Evolutionary conservation across 30 jellyfish, hydroid and myxozoan species (phyloP), one percentile per base, ranked within the genome.

Genomic region (Turritopsis rubra): DNA sequence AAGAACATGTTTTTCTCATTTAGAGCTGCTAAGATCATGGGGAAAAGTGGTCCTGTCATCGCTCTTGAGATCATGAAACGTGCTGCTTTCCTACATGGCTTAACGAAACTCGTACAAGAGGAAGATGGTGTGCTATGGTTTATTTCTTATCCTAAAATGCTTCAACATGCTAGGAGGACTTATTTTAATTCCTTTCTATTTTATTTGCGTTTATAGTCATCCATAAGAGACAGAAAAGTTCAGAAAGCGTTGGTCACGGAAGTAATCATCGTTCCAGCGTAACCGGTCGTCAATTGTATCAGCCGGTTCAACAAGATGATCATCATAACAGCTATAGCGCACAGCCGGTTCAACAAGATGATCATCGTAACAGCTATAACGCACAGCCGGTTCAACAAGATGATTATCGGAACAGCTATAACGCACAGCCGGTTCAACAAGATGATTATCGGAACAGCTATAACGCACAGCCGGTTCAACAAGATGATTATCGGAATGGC

Each of bases 11-110:
- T 41, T 8, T 53, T 81, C 1, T 81, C 9, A 31, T 66, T 19
- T 85, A 92, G 98, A 26, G 98, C 98, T 73, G 98, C 98, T 0
- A 82, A 83, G n/a, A 71, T 81, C 53, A 93, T 93, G 98, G 96
- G 96, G 29, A 84, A 88, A 85, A 75, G 97, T 73, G 96, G 96
- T 8, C 79, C 96, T 0, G 75, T 88, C 18, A 95, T 93, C 27
- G 83, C 95, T 29, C 79, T 93, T 31, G 96, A 93, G 74, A 86
- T 93, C 1, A 52, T 84, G 71, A 88, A 93, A 75, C 90, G 88
- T 70, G 98, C 98, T 28, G 98, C 96, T 4, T 92, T 88, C 65
- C 83, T 81, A 54, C 98, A 93, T 54, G 98, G 98, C 52, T 94
- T 93, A 16, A 90, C 96, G 1, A 82, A 78, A 0, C 71, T 93